Evolutionary conservation across 2,888 invertebrate genomes (phyloP).

Genomic region (Cyclophora albipunctata): DNA sequence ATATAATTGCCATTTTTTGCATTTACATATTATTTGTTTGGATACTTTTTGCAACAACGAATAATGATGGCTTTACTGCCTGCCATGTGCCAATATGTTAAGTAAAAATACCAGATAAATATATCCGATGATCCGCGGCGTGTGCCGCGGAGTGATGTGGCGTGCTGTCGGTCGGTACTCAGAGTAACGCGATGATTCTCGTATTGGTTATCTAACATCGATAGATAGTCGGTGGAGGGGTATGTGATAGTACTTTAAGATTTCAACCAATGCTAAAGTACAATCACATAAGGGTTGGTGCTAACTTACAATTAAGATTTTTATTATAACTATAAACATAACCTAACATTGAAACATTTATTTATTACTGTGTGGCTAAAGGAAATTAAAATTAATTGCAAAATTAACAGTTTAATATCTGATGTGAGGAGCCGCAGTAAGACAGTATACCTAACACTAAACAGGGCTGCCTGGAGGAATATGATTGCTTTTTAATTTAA

Average conservation of each 20-base stretch:
- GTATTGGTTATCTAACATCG: slow-evolving; percentile 16
- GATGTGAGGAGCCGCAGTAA: slow-evolving; percentile 9
- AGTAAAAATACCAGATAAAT: slow-evolving; percentile 7
- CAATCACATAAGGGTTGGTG: slow-evolving; percentile 58
- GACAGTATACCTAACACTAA: slow-evolving; percentile 17
- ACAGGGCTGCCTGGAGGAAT: slow-evolving; percentile 36
- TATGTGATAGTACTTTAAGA: slow-evolving; percentile 51
- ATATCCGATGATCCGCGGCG: too few species aligned
- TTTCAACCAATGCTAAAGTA: slow-evolving; percentile 32
- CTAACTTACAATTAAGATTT: slow-evolving; percentile 45
- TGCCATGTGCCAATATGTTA: slow-evolving; percentile 49
- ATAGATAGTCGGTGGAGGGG: slow-evolving; percentile 24
- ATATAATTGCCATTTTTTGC: slow-evolving; percentile 67
- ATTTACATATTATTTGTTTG: slow-evolving; percentile 63
- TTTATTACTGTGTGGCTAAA: slow-evolving; percentile 30
- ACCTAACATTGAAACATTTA: slow-evolving; percentile 29
- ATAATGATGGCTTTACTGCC: slow-evolving; percentile 41
- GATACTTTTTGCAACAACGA: slow-evolving; percentile 52
- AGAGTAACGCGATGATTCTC: slow-evolving; percentile 10
- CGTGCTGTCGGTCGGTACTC: neutral
- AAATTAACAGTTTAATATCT: slow-evolving; percentile 15
- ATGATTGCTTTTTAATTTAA: slow-evolving; percentile 58
- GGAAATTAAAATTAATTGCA: slow-evolving; percentile 12
- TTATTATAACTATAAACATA: slow-evolving; percentile 26
- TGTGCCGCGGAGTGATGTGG: slow-evolving; percentile 5